phyloP scores from a whole-genome alignment of 2,797 vertebrate genomes.

The Lepus townsendii region DNA sequence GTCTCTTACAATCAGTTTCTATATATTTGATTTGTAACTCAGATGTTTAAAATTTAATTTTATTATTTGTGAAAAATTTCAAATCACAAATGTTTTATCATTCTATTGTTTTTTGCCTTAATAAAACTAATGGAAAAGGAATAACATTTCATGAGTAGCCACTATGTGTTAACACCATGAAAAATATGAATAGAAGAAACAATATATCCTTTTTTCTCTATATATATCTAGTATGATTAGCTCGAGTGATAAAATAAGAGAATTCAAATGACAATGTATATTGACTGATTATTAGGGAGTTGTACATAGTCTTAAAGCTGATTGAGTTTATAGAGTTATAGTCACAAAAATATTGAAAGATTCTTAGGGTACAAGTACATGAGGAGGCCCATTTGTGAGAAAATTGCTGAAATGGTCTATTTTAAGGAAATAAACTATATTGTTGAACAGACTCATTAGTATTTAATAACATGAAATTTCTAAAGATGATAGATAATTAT shows the following conservation, averaged over 20 bases:
- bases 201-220: no score
- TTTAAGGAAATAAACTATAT: slow-evolving; percentile 10
- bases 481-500: slow-evolving; percentile 57
- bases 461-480: slow-evolving; percentile 47
- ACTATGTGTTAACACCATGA: neutral
- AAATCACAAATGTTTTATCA: neutral
- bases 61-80: neutral
- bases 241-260: neutral
- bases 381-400: neutral
- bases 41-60: neutral
- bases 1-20: neutral
- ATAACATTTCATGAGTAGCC: neutral
- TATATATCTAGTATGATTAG: neutral
- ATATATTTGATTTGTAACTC: neutral
- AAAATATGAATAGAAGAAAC: neutral
- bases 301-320: neutral
- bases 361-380: neutral
- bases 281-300: neutral
- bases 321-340: neutral
- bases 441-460: neutral
- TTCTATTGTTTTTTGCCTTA: neutral
- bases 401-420: neutral
- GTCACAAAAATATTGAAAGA: neutral
- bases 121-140: neutral
- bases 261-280: neutral